Conservation (phyloP, 2,113 vertebrate species). For the Gallinago jamesoni region DNA sequence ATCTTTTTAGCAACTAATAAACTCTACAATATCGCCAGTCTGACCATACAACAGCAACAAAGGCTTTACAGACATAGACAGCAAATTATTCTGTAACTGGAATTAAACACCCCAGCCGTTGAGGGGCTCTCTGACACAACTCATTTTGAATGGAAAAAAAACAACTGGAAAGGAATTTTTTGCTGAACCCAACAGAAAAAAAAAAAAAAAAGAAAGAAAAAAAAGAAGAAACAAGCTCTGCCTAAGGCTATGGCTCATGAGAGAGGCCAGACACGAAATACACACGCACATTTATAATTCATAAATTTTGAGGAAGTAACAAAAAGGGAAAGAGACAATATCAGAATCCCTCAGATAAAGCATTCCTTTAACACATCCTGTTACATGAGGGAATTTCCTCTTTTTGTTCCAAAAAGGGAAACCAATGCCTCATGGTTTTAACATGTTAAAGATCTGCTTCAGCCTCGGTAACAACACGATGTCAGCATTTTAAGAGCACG, state of each 20-base stretch:
- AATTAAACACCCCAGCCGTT: not conserved
- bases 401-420: slow-evolving; percentile 43
- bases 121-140: not conserved
- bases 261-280: not conserved
- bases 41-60: not conserved
- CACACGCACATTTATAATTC: not conserved
- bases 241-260: not conserved
- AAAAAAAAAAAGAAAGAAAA: not conserved
- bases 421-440: not conserved
- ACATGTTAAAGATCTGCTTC: not conserved
- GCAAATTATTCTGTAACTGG: not conserved
- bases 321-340: not conserved
- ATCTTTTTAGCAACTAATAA: not conserved
- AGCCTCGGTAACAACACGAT: not conserved
- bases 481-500: slow-evolving; percentile 21
- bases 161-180: not conserved
- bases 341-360: not conserved
- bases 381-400: slow-evolving; percentile 42
- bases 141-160: not conserved
- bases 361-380: slow-evolving; percentile 25
- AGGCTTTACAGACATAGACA: not conserved
- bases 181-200: not conserved
- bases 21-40: not conserved
- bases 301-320: not conserved
- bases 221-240: not conserved